Percentiles rank a stretch among this genome's conserved stretches.
These are phyloP conservation scores for Drosophila trichaetosa DNA, from an alignment of 2,888 invertebrate species.

Conservation along the genomic window DNA sequence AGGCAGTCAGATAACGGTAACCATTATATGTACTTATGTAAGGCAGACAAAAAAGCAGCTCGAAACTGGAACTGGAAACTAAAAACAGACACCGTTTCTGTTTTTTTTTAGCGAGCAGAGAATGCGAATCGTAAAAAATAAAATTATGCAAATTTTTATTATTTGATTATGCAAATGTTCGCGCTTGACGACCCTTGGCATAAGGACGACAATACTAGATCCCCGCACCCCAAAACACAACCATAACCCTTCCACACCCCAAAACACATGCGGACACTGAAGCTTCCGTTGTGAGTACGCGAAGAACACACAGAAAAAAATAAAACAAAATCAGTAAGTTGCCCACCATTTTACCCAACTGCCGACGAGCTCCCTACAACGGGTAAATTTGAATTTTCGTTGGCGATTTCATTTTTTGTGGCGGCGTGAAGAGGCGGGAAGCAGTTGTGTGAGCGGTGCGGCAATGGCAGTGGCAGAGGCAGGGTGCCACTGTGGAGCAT, in stretches of 20 bases:
- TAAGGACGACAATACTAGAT: conserved; percentile 82
- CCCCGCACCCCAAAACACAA: conserved; percentile 22
- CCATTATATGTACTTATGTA: conserved; percentile 56
- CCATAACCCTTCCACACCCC: conserved; percentile 1
- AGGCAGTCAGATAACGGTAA: conserved; percentile 65
- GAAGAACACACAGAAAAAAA: conserved; percentile 14
- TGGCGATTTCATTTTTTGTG: conserved; percentile 47
- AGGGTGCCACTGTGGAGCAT: conserved; percentile 70
- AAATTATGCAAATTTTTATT: conserved; percentile 85
- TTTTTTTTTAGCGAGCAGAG: conserved; percentile 34
- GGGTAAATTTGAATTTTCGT: conserved; percentile 71
- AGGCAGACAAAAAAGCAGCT: conserved; percentile 56
- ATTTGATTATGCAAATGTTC: conserved; percentile 85
- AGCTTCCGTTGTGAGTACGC: conserved; percentile 55
- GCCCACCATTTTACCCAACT: conserved; percentile 49
- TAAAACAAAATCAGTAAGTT: conserved; percentile 67
- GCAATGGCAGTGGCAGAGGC: not conserved
- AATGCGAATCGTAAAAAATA: conserved; percentile 80
- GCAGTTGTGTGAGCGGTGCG: not conserved
- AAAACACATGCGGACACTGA: conserved; percentile 54
- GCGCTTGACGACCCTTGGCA: conserved; percentile 85
- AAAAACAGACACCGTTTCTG: conserved; percentile 45
- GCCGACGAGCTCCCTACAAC: conserved; percentile 46
- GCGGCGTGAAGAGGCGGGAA: not conserved
- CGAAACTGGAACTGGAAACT: conserved; percentile 53